Evolutionary conservation across 2,797 vertebrate species (phyloP).

Genomic region (Sebastes kiyomatsui): DNA sequence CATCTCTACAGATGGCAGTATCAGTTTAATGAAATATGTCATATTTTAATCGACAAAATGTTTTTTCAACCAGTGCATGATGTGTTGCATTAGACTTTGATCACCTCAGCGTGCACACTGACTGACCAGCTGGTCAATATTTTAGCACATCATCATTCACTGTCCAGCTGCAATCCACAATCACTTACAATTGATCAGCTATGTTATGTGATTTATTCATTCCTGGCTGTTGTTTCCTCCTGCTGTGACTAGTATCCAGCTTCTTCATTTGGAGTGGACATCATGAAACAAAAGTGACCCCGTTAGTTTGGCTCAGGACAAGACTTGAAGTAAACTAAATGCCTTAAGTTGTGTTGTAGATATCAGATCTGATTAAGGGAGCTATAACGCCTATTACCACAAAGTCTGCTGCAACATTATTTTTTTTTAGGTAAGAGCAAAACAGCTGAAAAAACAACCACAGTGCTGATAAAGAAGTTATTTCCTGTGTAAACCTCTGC

Average conservation of each 20-base stretch:
- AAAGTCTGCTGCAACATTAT: neutral
- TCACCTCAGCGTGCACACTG: neutral
- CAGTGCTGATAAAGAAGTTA: neutral
- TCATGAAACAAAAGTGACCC: neutral
- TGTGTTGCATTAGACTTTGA: neutral
- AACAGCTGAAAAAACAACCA: neutral
- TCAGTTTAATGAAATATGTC: neutral
- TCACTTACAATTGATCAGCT: neutral
- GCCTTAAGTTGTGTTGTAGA: neutral
- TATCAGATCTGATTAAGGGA: neutral
- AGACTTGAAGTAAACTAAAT: neutral
- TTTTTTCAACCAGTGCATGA: neutral
- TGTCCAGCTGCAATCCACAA: neutral
- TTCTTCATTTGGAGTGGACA: neutral
- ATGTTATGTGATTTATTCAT: neutral
- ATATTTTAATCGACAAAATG: neutral
- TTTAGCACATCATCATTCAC: neutral
- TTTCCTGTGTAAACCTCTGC: neutral
- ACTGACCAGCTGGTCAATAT: neutral
- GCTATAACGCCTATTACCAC: neutral
- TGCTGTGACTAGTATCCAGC: neutral
- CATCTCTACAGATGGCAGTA: neutral
- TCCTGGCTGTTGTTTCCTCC: neutral
- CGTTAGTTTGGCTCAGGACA: neutral
- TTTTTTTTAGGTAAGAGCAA: neutral